These are phyloP conservation scores for Stegastes partitus DNA, from an alignment of 2,113 vertebrate species.

Conservation along the genomic window DNA sequence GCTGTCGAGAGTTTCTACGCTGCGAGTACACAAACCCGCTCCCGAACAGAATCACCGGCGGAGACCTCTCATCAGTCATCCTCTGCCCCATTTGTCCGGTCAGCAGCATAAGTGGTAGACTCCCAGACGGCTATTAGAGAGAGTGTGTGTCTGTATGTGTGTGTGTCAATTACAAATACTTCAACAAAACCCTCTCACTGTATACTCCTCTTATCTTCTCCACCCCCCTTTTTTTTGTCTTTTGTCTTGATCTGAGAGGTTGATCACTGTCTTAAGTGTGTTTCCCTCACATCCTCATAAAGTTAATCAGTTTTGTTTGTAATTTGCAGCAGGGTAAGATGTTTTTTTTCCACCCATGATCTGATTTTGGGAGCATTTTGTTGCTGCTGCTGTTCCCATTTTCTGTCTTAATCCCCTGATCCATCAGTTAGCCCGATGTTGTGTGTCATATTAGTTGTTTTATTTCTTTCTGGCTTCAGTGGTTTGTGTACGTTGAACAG, in stretches of 20 bases:
- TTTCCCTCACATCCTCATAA: slow-evolving; percentile 12
- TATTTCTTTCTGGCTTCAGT: slow-evolving; percentile 14
- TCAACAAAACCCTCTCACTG: slow-evolving; percentile 5
- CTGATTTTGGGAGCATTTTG: slow-evolving; percentile 39
- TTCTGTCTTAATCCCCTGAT: not conserved
- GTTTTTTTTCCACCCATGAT: slow-evolving; percentile 40
- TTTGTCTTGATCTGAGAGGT: not conserved
- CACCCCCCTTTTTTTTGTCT: not conserved
- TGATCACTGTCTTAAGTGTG: not conserved
- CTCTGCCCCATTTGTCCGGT: slow-evolving; percentile 52
- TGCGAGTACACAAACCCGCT: slow-evolving; percentile 15
- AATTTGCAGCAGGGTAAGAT: slow-evolving; percentile 31
- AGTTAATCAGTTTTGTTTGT: slow-evolving; percentile 27
- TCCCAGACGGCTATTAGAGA: slow-evolving; percentile 55
- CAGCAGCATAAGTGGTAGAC: slow-evolving; percentile 59
- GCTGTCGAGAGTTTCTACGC: not conserved
- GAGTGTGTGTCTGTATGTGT: slow-evolving; percentile 16
- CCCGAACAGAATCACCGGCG: slow-evolving; percentile 17
- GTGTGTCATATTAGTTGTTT: not conserved
- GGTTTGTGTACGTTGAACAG: not conserved
- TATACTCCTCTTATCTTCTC: not conserved
- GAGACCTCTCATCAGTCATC: slow-evolving; percentile 60
- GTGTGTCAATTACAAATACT: slow-evolving; percentile 27
- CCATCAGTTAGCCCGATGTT: not conserved
- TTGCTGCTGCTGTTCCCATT: slow-evolving; percentile 2